These are phyloP conservation scores for Brachirus orientalis DNA, from an alignment of 2,113 vertebrate species.

Conservation along the genomic window DNA sequence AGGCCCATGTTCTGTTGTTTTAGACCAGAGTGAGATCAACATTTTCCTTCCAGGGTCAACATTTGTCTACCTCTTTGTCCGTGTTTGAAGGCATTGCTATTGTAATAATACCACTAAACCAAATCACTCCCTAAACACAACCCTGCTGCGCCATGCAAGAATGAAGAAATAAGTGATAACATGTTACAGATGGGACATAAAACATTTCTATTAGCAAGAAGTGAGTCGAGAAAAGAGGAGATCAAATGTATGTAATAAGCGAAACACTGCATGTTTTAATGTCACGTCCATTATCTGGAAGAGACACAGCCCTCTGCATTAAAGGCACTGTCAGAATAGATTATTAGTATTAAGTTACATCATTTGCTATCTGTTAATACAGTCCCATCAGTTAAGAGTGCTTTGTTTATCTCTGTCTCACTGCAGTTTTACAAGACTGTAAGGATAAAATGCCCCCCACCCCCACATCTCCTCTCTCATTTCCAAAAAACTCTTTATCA, in stretches of 20 bases:
- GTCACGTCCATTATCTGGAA: conserved; percentile 8
- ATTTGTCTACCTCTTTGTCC: conserved; percentile 25
- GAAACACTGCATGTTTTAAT: not conserved
- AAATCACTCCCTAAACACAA: conserved; percentile 34
- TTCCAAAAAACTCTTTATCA: conserved; percentile 62
- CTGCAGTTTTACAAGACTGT: conserved; percentile 46
- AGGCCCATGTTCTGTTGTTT: conserved; percentile 8
- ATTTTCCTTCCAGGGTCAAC: conserved; percentile 23
- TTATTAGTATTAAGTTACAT: conserved; percentile 8
- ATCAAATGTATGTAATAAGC: not conserved
- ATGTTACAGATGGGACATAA: not conserved
- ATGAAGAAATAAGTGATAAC: not conserved
- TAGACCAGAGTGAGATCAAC: conserved; percentile 10
- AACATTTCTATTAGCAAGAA: not conserved
- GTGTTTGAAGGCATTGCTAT: not conserved
- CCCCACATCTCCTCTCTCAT: conserved; percentile 29
- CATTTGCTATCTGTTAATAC: not conserved
- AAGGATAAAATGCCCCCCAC: conserved; percentile 24
- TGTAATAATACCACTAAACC: conserved; percentile 20
- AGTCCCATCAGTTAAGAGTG: conserved; percentile 32
- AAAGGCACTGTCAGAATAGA: conserved; percentile 3
- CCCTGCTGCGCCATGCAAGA: conserved; percentile 7
- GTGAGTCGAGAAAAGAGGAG: not conserved
- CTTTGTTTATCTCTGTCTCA: conserved; percentile 27
- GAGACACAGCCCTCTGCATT: not conserved